Base-by-base conservation (phyloP, 2,797 vertebrate genomes). In the Urocyon cinereoargenteus region DNA sequence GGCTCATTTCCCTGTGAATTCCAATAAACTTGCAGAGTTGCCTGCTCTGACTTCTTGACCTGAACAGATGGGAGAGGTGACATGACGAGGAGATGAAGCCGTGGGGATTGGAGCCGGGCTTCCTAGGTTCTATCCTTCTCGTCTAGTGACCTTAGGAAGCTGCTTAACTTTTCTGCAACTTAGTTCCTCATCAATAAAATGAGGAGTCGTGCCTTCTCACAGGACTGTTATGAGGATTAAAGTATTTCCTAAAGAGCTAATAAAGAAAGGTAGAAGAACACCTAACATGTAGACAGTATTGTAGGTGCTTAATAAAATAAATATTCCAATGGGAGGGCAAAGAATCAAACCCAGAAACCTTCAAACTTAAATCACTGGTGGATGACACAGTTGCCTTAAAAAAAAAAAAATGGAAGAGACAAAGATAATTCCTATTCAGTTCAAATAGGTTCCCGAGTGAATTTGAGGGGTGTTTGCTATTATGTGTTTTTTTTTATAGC, bases 241-340 rank as follows among this genome's bases (percentile, higher is more conserved):
- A 75, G 6, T 78, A 85, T 55, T 90, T 92, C 57, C 81, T 84
- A 66, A 95, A 85, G 45, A 53, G 12, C n/a, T 90, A 85, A 66
- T 64, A 81, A 88, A 40, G 57, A 51, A 91, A 94, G 26, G 5
- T 49, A 91, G 36, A 92, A 79, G 0, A 84, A 13, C 59, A 57
- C 13, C 36, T 68, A 81, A 36, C 49, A 55, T 24, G 45, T 15
- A 72, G 79, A 45, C 92, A 77, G n/a, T n/a, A 45, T 22, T 28
- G 49, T 21, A n/a, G 64, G n/a, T 45, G 15, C 70, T 86, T 89
- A 90, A 75, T 86, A 84, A 97, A 91, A 72, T 83, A 68, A 40
- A 24, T 88, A 6, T 66, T 81, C 91, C 57, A 82, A 40, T 57
- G 22, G 16, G 40, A 96, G 2, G 40, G 15, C 18, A 93, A 87